Evolutionary conservation across 53 echinoderm and acorn worm species (phyloP).

Genomic region (Paracentrotus lividus): DNA sequence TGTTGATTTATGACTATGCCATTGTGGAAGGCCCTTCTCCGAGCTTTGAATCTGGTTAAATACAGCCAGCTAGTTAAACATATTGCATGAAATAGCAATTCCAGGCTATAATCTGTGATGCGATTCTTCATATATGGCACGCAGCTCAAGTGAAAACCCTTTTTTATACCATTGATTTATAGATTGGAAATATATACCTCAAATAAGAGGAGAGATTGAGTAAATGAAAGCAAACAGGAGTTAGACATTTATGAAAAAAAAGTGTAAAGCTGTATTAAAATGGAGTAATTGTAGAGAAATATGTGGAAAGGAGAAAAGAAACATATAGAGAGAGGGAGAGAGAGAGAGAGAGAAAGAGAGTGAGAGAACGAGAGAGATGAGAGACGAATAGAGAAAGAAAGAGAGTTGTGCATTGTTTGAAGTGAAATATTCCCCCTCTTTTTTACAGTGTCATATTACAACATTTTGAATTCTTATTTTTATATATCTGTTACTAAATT

Average conservation of each 20-base stretch:
- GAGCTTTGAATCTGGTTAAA: conserved; percentile 30
- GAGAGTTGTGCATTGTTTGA: not conserved
- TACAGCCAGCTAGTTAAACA: conserved; percentile 62
- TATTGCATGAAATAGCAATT: conserved; percentile 11
- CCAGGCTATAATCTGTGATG: not conserved
- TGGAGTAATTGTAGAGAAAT: not conserved
- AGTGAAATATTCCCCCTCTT: not conserved
- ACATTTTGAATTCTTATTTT: not conserved
- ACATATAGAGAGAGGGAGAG: not conserved
- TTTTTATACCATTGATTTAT: conserved; percentile 1
- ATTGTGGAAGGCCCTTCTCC: not conserved
- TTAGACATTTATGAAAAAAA: not conserved
- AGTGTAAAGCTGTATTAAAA: not conserved
- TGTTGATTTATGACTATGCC: conserved; percentile 43
- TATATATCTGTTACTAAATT: not conserved
- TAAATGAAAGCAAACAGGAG: not conserved
- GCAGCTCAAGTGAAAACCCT: not conserved
- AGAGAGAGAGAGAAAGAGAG: too few relatives aligned
- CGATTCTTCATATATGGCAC: conserved; percentile 9
- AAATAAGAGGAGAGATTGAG: not conserved
- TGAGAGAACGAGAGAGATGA: too few relatives aligned
- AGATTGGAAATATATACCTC: not conserved
- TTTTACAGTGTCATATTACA: not conserved
- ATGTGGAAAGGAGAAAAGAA: not conserved
- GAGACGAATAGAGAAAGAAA: not conserved